A percentile compares a stretch with the other conserved stretches of the same genome.
Conservation (phyloP, 2,888 invertebrate species). For the Spisula solida region DNA sequence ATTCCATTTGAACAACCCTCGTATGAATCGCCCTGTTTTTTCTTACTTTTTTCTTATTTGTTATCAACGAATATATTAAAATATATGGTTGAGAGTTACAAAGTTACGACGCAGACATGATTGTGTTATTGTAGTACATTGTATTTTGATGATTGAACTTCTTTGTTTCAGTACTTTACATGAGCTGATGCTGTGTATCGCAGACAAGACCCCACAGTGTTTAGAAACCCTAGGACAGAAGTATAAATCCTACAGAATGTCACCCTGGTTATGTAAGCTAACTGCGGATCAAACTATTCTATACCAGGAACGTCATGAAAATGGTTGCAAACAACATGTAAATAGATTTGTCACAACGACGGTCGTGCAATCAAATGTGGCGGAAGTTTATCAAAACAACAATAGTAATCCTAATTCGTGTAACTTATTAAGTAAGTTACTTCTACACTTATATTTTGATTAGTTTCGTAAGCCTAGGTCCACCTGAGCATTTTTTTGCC, state of each 20-base stretch:
- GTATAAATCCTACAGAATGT: background rate
- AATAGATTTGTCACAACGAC: background rate
- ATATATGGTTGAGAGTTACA: too few relatives aligned
- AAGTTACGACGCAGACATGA: background rate
- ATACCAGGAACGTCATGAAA: conserved; percentile 17
- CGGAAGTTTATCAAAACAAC: conserved; percentile 15
- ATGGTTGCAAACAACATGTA: background rate
- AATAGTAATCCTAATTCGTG: background rate
- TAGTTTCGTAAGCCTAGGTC: too few relatives aligned
- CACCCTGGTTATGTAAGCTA: background rate
- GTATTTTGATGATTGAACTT: background rate
- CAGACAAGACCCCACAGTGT: conserved; percentile 14
- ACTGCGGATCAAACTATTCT: conserved; percentile 8
- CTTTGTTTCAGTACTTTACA: conserved; percentile 2
- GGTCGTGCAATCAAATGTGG: background rate
- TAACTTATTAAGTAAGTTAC: background rate
- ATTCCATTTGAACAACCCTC: too few relatives aligned
- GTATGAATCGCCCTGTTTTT: too few relatives aligned
- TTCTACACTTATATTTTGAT: background rate
- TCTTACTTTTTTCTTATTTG: too few relatives aligned
- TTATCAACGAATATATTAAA: too few relatives aligned
- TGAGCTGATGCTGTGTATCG: background rate
- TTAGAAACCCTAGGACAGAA: background rate
- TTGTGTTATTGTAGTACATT: background rate
- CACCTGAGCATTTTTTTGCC: too few relatives aligned